Base-by-base conservation (phyloP, 2,888 invertebrate species). In the Sturmia bella region DNA sequence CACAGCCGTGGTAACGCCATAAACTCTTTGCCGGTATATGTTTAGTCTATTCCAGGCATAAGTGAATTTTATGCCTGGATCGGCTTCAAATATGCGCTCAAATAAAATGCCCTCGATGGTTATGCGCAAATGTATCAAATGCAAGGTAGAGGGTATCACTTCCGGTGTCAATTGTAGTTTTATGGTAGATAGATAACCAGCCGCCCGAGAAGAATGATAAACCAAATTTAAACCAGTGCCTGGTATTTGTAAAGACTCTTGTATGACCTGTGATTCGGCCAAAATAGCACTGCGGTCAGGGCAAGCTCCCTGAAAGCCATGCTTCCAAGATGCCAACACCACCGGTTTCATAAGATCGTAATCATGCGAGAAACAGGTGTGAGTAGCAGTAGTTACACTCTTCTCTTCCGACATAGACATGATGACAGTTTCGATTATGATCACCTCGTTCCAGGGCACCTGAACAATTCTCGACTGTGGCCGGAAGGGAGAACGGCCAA, bases 401-500 rank as follows among this genome's bases (percentile, higher is more conserved):
- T 96, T 96, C 86, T 97, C 97, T 84, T 97, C 97, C 1, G 94
- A 94, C 66, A 95, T 94, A 72, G 95, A 94, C 94, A 96, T 96
- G 83, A 95, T 92, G 43, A 97, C 94, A 54, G 95, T 94, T 88
- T 98, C 96, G 87, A 98, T 97, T 85, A 97, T 97, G 66, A 99
- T 96, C 85, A 99, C 98, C 94, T 97, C 97, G 92, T 99, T 99
- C 97, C 99, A 98, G 11, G 99, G 98, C 27, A 98, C 97, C 89
- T 95, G 96, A 19, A 97, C 95, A 79, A 97, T 97, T 88, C 96
- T 94, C 54, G 95, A 95, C 86, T 96, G 96, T 1, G 97, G 95
- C 84, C 96, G 94, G 91, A 98, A 98, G 1, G 97, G 97, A 50
- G 96, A 95, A 79, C 97, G 93, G 76, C 98, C 98, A 89, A 99